Conservation (phyloP, 2,888 invertebrate genomes). For the Lasioglossum marginatum region DNA sequence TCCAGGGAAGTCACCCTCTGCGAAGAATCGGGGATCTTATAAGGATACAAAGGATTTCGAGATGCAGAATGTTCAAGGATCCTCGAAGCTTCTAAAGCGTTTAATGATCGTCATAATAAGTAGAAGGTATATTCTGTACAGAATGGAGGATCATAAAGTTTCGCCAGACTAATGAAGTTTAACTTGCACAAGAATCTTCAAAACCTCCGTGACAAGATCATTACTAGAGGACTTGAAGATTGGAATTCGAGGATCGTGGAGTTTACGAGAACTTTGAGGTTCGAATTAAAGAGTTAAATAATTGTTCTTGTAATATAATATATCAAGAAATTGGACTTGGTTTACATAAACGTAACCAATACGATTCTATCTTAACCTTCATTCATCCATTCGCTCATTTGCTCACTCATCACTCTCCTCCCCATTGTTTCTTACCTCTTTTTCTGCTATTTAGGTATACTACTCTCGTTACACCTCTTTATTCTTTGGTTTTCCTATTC, state of each 20-base stretch:
- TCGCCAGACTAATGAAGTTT: not conserved
- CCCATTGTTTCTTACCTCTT: too few species aligned
- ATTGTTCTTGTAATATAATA: not conserved
- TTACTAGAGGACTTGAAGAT: not conserved
- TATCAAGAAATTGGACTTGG: too few species aligned
- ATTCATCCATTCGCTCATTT: too few species aligned
- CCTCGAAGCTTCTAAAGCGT: not conserved
- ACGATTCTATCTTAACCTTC: too few species aligned
- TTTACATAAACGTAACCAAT: too few species aligned
- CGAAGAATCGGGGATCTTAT: not conserved
- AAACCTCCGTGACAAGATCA: not conserved
- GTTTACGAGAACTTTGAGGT: not conserved
- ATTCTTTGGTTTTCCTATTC: too few species aligned
- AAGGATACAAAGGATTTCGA: not conserved
- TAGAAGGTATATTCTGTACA: not conserved
- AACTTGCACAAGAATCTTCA: not conserved
- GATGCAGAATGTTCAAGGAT: not conserved
- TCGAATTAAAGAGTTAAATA: not conserved
- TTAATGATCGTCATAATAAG: constrained; percentile 1
- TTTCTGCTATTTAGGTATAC: too few species aligned
- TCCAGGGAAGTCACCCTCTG: not conserved
- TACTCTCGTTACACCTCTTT: too few species aligned
- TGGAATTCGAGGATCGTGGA: not conserved
- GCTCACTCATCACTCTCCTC: too few species aligned
- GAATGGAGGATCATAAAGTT: not conserved